phyloP scores from a whole-genome alignment of 2,888 invertebrate genomes.

The Papilio protenor region DNA sequence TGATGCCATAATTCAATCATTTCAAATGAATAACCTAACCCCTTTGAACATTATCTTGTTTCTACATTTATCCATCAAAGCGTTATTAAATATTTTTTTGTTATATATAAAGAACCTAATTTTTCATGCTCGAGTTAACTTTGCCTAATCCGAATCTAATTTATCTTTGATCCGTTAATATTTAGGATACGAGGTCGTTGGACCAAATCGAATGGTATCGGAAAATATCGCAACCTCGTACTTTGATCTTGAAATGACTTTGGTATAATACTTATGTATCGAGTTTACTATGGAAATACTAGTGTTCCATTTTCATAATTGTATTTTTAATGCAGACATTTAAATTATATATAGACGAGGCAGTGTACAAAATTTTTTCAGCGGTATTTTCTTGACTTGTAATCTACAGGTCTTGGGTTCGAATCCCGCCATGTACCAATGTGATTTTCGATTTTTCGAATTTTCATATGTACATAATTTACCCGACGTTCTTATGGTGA shows the following conservation, averaged over 20 bases:
- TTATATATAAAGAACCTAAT: slow-evolving; percentile 31
- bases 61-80: slow-evolving; percentile 2
- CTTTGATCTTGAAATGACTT: slow-evolving; percentile 33
- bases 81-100: slow-evolving; percentile 31
- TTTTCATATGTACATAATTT: no score
- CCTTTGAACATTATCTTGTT: slow-evolving; percentile 18
- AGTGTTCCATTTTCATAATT: no score
- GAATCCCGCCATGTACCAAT: no score
- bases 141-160: slow-evolving; percentile 37
- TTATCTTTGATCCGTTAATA: slow-evolving; percentile 44
- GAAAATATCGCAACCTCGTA: slow-evolving; percentile 35
- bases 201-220: slow-evolving; percentile 33
- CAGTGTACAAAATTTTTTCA: no score
- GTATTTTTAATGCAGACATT: no score
- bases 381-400: no score
- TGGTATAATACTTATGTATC: no score
- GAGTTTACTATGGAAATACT: no score
- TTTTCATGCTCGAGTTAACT: slow-evolving; percentile 36
- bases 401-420: no score
- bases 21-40: slow-evolving; percentile 5
- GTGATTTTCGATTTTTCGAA: no score
- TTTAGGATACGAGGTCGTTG: slow-evolving; percentile 35
- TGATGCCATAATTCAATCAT: background rate
- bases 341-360: no score
- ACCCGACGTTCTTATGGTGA: no score